Percentiles rank a stretch among this genome's conserved stretches.
Conservation (phyloP, 2,888 invertebrate species). For the Aleiodes testaceus region DNA sequence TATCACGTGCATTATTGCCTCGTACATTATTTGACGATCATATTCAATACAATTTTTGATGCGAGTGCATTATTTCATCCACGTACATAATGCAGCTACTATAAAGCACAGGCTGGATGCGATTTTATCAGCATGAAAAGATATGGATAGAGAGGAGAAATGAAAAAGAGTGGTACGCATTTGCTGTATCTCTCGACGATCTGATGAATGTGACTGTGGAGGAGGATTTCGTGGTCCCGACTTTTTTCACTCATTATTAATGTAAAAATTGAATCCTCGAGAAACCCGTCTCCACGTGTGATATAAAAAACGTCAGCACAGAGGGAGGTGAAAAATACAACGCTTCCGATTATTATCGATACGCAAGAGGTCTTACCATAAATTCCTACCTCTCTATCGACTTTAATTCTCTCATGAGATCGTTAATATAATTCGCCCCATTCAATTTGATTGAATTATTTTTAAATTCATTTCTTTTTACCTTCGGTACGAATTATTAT, state of each 20-base stretch:
- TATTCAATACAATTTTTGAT: constrained; percentile 61
- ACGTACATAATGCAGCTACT: constrained; percentile 1
- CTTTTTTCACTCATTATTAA: constrained; percentile 61
- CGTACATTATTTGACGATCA: constrained; percentile 68
- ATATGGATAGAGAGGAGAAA: background rate
- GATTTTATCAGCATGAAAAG: constrained; percentile 14
- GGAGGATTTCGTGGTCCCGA: constrained; percentile 46
- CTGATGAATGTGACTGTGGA: constrained; percentile 60
- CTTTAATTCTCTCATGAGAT: constrained; percentile 23
- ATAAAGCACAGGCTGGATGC: background rate
- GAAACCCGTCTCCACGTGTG: constrained; percentile 38
- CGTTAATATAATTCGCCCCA: constrained; percentile 37
- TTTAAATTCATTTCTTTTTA: too few species aligned
- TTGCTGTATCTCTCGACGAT: constrained; percentile 64
- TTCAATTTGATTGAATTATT: too few species aligned
- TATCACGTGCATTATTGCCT: constrained; percentile 68
- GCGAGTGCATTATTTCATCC: constrained; percentile 18
- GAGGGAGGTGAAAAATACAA: constrained; percentile 27
- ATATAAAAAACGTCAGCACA: constrained; percentile 30
- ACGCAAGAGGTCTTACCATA: constrained; percentile 21
- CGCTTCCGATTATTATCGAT: constrained; percentile 42
- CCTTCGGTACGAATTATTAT: too few species aligned
- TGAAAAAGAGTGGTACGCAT: constrained; percentile 50
- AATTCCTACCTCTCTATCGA: constrained; percentile 36
- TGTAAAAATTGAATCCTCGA: constrained; percentile 64